Evolutionary conservation across 2,113 vertebrate genomes (phyloP).

Genomic region (Machaerirhynchus nigripectus): DNA sequence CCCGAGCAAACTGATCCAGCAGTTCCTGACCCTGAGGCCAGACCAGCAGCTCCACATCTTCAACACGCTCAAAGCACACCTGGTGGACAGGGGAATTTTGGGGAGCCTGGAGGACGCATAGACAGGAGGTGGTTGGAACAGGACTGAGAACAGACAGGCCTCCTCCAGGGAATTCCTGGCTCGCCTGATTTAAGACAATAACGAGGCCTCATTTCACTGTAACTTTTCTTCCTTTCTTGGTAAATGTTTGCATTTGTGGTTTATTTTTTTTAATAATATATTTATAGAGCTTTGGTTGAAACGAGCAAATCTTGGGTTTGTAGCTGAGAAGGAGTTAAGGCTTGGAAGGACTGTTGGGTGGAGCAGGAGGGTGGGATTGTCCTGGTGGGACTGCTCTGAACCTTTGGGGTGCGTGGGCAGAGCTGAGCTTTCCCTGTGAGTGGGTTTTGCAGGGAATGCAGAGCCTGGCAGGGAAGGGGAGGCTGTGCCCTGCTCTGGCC

Average conservation of each 20-base stretch:
- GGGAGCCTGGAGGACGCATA: slow-evolving; percentile 70
- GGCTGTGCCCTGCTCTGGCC: background rate
- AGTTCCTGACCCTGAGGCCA: slow-evolving; percentile 89
- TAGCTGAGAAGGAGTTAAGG: slow-evolving; percentile 31
- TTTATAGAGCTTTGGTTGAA: slow-evolving; percentile 62
- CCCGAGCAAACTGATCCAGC: slow-evolving; percentile 93
- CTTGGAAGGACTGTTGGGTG: background rate
- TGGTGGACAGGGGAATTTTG: slow-evolving; percentile 86
- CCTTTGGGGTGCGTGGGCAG: background rate
- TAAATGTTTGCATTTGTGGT: slow-evolving; percentile 62
- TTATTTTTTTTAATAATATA: slow-evolving; percentile 11
- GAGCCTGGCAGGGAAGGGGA: background rate
- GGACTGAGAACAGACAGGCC: slow-evolving; percentile 46
- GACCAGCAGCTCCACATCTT: slow-evolving; percentile 98
- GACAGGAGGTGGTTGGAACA: background rate
- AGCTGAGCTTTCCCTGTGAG: background rate
- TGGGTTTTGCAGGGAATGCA: background rate
- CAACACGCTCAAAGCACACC: slow-evolving; percentile 90
- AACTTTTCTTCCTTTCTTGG: slow-evolving; percentile 38
- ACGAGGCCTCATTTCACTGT: slow-evolving; percentile 68
- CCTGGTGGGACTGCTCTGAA: background rate
- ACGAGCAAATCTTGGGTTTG: slow-evolving; percentile 23
- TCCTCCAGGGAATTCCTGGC: background rate
- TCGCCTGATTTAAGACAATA: slow-evolving; percentile 39
- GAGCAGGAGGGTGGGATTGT: background rate